Evolutionary conservation across 2,113 vertebrate genomes (phyloP).

Genomic region (Rhynchomys soricoides): DNA sequence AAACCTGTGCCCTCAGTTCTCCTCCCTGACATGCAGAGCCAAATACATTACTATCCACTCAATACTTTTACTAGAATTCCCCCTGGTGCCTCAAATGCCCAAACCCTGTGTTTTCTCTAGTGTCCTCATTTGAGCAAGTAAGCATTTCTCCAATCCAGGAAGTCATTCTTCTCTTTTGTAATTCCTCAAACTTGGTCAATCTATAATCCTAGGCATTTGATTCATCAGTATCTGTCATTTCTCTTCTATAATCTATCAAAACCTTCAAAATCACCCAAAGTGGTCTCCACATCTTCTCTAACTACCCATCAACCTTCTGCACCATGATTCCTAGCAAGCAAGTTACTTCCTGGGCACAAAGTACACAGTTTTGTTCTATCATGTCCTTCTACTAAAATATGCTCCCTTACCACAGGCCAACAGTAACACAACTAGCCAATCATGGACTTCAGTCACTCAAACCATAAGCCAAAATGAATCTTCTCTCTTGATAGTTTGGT

Average conservation of each 20-base stretch:
- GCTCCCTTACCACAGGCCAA: neutral
- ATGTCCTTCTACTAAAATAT: rapidly evolving
- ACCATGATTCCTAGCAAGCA: neutral
- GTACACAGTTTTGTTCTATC: neutral
- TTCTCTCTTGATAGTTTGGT: neutral
- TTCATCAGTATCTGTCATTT: neutral
- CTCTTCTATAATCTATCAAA: neutral
- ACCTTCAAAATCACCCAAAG: neutral
- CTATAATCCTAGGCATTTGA: neutral
- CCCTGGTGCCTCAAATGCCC: neutral
- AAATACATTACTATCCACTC: too few relatives aligned
- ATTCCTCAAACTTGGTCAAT: neutral
- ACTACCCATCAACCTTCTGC: neutral
- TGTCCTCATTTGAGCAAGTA: neutral
- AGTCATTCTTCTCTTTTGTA: neutral
- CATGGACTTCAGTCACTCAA: neutral
- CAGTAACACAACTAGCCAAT: neutral
- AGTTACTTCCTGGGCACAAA: neutral
- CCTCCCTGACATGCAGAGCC: neutral
- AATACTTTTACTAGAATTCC: neutral
- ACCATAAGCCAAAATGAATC: neutral
- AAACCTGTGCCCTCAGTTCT: neutral
- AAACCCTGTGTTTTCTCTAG: neutral
- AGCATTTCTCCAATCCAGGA: neutral
- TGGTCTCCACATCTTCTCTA: neutral